Evolutionary conservation across 2,797 vertebrate genomes (phyloP).

Genomic region (Oceanodroma leucorhoa): DNA sequence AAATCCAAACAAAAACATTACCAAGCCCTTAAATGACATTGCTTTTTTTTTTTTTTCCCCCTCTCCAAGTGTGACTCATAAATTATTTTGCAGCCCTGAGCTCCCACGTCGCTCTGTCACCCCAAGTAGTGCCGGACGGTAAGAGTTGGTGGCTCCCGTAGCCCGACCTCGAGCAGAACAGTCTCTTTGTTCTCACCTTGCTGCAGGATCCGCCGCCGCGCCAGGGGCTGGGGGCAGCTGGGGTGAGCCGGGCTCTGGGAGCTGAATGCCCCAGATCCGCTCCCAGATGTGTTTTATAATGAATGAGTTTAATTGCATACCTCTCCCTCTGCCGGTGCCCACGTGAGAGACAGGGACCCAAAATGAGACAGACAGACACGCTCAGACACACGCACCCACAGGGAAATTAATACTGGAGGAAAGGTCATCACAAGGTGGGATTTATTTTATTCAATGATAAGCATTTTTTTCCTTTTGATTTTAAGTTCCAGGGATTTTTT

Average conservation of each 20-base stretch:
- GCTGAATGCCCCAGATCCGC: not conserved
- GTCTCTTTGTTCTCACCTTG: not conserved
- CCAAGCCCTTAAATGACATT: not conserved
- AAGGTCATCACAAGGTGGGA: not conserved
- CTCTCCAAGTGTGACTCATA: fast-evolving
- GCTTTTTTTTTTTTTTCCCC: fast-evolving
- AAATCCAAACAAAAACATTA: not conserved
- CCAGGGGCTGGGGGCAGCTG: not conserved
- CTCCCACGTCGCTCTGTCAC: not conserved
- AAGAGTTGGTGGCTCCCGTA: not conserved
- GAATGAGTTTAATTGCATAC: not conserved
- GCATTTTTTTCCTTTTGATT: not conserved
- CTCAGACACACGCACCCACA: fast-evolving
- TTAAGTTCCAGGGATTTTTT: not conserved
- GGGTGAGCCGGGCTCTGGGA: not conserved
- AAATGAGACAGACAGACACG: not conserved
- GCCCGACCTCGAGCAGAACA: fast-evolving
- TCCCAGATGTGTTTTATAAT: not conserved
- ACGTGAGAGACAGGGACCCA: not conserved
- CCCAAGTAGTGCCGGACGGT: not conserved
- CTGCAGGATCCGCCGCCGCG: fast-evolving
- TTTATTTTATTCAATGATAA: not conserved
- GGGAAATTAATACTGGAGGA: not conserved
- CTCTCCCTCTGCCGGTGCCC: not conserved
- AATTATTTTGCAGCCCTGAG: not conserved